Evolutionary conservation across 2,113 vertebrate genomes (phyloP), one percentile per base, ranked within the genome.

Genomic region (Catharus fuscescens): DNA sequence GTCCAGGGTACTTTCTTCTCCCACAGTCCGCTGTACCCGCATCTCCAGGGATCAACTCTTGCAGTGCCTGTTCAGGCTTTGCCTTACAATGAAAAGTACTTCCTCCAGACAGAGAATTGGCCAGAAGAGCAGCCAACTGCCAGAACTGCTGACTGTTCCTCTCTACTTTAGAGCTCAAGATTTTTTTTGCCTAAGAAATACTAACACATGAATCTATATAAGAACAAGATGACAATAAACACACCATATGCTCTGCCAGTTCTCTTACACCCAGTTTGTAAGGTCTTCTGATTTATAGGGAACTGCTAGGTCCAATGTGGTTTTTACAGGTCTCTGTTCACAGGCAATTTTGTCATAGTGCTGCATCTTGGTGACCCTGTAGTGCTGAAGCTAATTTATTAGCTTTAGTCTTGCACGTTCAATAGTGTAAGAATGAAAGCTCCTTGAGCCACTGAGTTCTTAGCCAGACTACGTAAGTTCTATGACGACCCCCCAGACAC

Each of bases 1-100:
- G 6, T 70, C 18, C 50, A 25, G 8, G 2, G 10, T 40, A 25
- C 12, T 17, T 45, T 6, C 12, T 78, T 60, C 20, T 26, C 2
- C 0, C 32, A 5, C 8, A 64, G 20, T 29, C 50, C 23, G 6
- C 20, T 10, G 3, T 10, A 23, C 10, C 24, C 24, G 2, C 31
- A 26, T 32, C n/a, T 38, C n/a, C 40, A 44, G 52, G 36, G 20
- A n/a, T 4, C 0, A 90, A 1, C n/a, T 48, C 65, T 38, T 40
- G 56, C 21, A 59, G 11, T 28, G 53, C 11, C 17, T 17, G 5
- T 70, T 81, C 74, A 74, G 66, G 21, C 6, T 86, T 76, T 76
- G 23, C 31, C 42, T 76, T 28, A 42, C 25, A 45, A 50, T 2
- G 3, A 66, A 56, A 6, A 53, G 10, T 12, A 45, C 8, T 8